These are phyloP conservation scores for Triplophysa yarkandensis DNA, from an alignment of 2,797 vertebrate genomes.

Conservation along the genomic window DNA sequence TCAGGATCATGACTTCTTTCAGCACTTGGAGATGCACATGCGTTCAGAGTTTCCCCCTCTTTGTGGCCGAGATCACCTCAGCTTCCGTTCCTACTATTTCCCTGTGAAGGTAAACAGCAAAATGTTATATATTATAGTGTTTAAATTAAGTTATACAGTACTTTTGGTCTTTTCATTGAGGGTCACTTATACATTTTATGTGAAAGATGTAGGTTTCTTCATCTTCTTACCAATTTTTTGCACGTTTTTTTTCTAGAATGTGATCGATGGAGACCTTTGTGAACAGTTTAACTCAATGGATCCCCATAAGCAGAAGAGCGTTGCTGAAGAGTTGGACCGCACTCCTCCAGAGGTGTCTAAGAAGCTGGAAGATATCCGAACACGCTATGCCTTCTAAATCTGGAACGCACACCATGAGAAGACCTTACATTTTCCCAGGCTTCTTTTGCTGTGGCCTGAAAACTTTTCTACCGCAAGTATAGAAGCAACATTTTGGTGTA, in stretches of 20 bases:
- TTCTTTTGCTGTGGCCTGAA: constrained; percentile 19
- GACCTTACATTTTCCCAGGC: constrained; percentile 1
- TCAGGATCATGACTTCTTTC: constrained; percentile 98
- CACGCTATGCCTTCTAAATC: constrained; percentile 92
- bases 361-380: constrained; percentile 97
- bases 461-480: constrained; percentile 32
- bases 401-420: constrained; percentile 14
- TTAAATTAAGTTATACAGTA: too few relatives aligned
- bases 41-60: constrained; percentile 95
- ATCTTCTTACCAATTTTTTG: too few relatives aligned
- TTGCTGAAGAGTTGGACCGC: constrained; percentile 93
- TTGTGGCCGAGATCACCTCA: constrained; percentile 96
- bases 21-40: constrained; percentile 98
- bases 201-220: too few relatives aligned
- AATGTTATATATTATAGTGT: neutral
- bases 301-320: constrained; percentile 96
- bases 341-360: constrained; percentile 97
- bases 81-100: constrained; percentile 98
- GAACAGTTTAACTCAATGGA: constrained; percentile 99
- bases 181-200: too few relatives aligned
- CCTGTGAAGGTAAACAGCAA: constrained; percentile 87
- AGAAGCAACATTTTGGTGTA: constrained; percentile 18
- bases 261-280: constrained; percentile 97
- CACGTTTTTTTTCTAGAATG: constrained; percentile 83
- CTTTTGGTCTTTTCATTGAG: neutral